Evolutionary conservation across 2,113 vertebrate species (phyloP).

Genomic region (Halcyon malimbica): DNA sequence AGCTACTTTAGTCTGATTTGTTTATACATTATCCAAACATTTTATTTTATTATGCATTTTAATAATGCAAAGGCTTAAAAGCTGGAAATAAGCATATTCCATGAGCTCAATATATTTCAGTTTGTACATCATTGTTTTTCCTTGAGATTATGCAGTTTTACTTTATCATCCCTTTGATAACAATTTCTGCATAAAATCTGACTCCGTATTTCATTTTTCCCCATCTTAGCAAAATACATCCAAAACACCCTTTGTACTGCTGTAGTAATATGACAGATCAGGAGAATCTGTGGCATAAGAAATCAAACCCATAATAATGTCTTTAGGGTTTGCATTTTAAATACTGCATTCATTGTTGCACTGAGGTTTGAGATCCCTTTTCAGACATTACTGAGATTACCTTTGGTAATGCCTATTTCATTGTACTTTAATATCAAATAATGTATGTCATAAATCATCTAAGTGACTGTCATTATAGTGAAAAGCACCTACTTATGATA

Average conservation of each 20-base stretch:
- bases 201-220: constrained; percentile 81
- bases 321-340: constrained; percentile 88
- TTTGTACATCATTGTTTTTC: constrained; percentile 73
- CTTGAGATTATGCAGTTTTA: constrained; percentile 72
- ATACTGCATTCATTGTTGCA: constrained; percentile 84
- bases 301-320: constrained; percentile 87
- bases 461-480: constrained; percentile 82
- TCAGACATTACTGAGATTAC: constrained; percentile 87
- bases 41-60: constrained; percentile 71
- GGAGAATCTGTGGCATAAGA: constrained; percentile 80
- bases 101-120: constrained; percentile 53
- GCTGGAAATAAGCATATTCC: constrained; percentile 56
- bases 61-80: constrained; percentile 68
- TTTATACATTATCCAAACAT: constrained; percentile 62
- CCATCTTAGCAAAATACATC: constrained; percentile 76
- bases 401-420: constrained; percentile 86
- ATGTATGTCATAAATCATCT: constrained; percentile 83
- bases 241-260: constrained; percentile 77
- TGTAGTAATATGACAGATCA: constrained; percentile 78
- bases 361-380: constrained; percentile 83
- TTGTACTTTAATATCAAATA: constrained; percentile 89
- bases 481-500: constrained; percentile 84
- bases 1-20: constrained; percentile 56
- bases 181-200: constrained; percentile 79
- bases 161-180: constrained; percentile 83